Conservation (phyloP, 2,797 vertebrate species). For the Chlorospingus flavigularis region DNA sequence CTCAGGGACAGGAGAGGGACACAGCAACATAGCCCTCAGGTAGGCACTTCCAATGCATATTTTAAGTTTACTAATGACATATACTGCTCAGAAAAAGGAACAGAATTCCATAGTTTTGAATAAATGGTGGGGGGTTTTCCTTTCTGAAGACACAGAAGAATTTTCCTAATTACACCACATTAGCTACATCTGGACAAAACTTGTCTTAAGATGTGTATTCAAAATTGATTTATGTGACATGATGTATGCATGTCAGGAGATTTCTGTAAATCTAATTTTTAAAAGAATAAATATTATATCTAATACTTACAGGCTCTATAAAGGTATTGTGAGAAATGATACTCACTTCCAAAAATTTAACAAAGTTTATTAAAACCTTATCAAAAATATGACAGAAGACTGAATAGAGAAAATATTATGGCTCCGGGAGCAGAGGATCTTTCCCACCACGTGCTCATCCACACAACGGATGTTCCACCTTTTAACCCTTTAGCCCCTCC, state of each 20-base stretch:
- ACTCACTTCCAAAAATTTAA: background rate
- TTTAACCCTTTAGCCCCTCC: background rate
- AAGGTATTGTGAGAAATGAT: background rate
- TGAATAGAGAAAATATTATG: background rate
- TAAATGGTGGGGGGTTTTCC: background rate
- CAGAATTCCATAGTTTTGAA: background rate
- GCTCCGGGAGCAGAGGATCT: rapidly evolving
- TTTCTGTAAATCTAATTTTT: background rate
- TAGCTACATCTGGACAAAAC: background rate
- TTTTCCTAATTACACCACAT: background rate
- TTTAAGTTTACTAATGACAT: background rate
- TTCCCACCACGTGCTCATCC: background rate
- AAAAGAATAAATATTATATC: background rate
- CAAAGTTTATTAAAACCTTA: background rate
- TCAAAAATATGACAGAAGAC: background rate
- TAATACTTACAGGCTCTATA: background rate
- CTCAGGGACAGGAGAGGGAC: background rate
- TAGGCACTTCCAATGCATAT: background rate
- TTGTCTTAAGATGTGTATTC: background rate
- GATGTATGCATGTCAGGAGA: background rate
- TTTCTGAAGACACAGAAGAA: background rate
- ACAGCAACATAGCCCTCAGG: background rate
- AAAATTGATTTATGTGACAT: background rate
- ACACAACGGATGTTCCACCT: too few species aligned
- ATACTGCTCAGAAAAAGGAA: background rate